These are phyloP conservation scores for Drosophila gaucha DNA, from an alignment of 2,888 invertebrate genomes.

Conservation along the genomic window DNA sequence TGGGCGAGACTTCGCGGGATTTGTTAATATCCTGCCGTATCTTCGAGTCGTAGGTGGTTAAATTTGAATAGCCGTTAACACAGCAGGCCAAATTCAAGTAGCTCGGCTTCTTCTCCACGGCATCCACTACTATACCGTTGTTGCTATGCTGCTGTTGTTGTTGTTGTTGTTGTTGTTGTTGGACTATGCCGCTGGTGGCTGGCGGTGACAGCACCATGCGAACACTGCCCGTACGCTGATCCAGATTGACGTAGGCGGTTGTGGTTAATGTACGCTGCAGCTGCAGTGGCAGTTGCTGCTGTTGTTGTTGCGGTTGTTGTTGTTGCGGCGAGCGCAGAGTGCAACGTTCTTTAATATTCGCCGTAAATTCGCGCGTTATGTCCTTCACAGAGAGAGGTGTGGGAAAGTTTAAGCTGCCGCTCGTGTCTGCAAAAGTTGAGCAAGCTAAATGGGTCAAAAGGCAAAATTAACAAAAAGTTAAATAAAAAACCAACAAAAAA, in stretches of 20 bases:
- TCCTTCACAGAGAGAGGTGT: conserved; percentile 87
- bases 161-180: not conserved
- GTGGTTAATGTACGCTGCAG: conserved; percentile 49
- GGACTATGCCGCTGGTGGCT: conserved; percentile 53
- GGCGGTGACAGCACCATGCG: conserved; percentile 81
- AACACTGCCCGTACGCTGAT: conserved; percentile 79
- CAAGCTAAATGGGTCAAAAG: conserved; percentile 17
- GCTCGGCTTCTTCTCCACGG: conserved; percentile 90
- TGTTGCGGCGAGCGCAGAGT: conserved; percentile 76
- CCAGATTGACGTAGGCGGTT: conserved; percentile 72
- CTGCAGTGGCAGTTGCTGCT: conserved; percentile 8
- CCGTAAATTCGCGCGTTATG: conserved; percentile 87
- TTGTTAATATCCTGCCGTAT: conserved; percentile 90
- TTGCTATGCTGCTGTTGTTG: not conserved
- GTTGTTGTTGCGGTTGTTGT: conserved; percentile 53
- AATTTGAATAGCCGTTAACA: conserved; percentile 94
- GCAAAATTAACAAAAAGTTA: conserved; percentile 17
- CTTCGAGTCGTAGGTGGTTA: conserved; percentile 94
- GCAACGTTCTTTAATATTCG: conserved; percentile 87
- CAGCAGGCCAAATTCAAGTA: conserved; percentile 95
- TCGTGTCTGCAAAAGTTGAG: conserved; percentile 84
- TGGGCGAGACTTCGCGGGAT: conserved; percentile 90
- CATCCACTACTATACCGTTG: conserved; percentile 16
- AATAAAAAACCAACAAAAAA: conserved; percentile 16
- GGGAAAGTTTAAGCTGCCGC: conserved; percentile 87